phyloP scores from a whole-genome alignment of 35 echinoderm and acorn worm genomes.

The Nesometra sesokonis region DNA sequence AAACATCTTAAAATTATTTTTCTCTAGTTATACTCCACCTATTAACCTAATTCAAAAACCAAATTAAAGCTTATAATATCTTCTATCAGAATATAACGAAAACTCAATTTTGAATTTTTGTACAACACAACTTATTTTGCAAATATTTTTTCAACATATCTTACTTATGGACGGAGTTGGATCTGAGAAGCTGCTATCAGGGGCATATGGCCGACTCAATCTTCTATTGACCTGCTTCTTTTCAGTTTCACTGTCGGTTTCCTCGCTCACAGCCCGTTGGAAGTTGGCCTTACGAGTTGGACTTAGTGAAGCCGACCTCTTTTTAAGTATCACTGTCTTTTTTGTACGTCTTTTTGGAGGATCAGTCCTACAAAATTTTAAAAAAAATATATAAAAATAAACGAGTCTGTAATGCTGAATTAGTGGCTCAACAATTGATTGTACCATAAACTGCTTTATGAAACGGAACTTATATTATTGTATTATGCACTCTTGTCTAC shows the following conservation, averaged over 20 bases:
- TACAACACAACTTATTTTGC: neutral
- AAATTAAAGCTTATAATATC: too few relatives aligned
- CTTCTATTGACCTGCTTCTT: neutral
- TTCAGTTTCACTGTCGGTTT: neutral
- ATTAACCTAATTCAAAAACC: too few relatives aligned
- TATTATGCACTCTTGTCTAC: too few relatives aligned
- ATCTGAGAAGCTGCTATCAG: neutral
- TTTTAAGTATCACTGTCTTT: neutral
- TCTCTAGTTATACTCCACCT: too few relatives aligned
- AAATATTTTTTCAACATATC: neutral
- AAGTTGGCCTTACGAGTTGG: neutral
- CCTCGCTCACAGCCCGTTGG: neutral
- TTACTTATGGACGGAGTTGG: neutral
- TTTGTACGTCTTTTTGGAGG: neutral
- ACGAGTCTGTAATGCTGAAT: too few relatives aligned
- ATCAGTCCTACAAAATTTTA: neutral
- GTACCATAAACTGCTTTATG: too few relatives aligned
- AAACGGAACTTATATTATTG: too few relatives aligned
- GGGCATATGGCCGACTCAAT: neutral
- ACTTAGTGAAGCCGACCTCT: neutral
- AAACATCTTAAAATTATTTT: too few relatives aligned
- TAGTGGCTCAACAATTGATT: too few relatives aligned
- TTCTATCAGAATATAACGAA: too few relatives aligned
- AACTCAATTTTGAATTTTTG: neutral
- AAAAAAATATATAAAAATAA: neutral